Evolutionary conservation across 23 tunicate species (phyloP).

Genomic region (Ciona savignyi): DNA sequence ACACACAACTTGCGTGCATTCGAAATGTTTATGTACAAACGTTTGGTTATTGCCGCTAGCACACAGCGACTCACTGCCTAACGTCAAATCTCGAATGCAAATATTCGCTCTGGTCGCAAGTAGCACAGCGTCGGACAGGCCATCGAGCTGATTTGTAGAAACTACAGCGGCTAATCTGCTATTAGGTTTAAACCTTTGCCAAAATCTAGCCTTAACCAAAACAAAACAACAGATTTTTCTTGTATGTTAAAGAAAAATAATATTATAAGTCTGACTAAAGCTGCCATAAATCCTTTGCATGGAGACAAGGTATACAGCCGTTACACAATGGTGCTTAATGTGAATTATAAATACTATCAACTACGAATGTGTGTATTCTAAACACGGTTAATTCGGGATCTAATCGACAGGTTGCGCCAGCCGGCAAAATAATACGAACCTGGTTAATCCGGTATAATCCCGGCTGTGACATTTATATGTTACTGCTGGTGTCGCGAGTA

Average conservation of each 20-base stretch:
- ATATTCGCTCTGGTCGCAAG: not conserved
- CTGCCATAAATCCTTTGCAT: too few species aligned
- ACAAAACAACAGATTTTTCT: too few species aligned
- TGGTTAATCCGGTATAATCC: not conserved
- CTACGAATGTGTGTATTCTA: not conserved
- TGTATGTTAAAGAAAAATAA: too few species aligned
- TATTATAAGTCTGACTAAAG: too few species aligned
- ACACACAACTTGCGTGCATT: slow-evolving; percentile 6
- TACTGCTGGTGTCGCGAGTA: not conserved
- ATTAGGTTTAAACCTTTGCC: too few species aligned
- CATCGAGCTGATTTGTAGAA: not conserved
- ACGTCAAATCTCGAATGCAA: not conserved
- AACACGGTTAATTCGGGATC: not conserved
- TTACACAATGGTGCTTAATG: not conserved
- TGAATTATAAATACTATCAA: not conserved
- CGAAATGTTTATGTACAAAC: slow-evolving; percentile 7
- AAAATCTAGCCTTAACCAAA: too few species aligned
- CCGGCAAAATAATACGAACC: not conserved
- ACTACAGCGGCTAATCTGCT: too few species aligned
- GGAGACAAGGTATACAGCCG: too few species aligned
- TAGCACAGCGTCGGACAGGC: not conserved
- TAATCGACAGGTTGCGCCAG: not conserved
- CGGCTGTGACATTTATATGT: not conserved
- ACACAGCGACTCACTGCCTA: not conserved
- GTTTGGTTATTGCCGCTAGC: not conserved